These are phyloP conservation scores for Eumaeus atala DNA, from an alignment of 1,140 invertebrate genomes.

Conservation along the genomic window DNA sequence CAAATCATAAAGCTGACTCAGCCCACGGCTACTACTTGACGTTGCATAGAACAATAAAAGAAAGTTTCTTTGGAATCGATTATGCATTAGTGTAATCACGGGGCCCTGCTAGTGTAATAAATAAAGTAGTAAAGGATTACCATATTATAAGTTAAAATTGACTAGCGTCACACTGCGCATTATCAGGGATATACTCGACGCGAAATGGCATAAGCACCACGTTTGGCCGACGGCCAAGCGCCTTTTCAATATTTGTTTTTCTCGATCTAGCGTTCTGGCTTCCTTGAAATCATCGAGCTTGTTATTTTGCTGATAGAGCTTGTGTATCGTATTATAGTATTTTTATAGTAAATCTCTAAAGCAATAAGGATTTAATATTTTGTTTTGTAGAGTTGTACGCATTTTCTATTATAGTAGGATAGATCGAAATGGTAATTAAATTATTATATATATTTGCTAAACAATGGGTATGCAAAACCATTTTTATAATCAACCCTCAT, in stretches of 20 bases:
- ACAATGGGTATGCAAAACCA: too few species aligned
- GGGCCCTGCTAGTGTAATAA: too few species aligned
- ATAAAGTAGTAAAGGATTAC: neutral
- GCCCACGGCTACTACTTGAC: too few species aligned
- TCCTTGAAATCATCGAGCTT: neutral
- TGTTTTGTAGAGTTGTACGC: neutral
- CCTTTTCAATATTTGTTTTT: slow-evolving; percentile 7
- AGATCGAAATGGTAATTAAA: too few species aligned
- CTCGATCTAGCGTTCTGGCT: neutral
- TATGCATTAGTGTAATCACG: too few species aligned
- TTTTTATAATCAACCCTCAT: too few species aligned
- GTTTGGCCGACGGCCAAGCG: neutral
- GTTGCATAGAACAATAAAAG: too few species aligned
- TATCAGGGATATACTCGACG: neutral
- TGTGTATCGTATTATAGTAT: neutral
- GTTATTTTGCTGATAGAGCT: slow-evolving; percentile 5
- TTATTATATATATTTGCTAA: too few species aligned
- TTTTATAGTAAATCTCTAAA: neutral
- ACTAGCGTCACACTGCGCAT: slow-evolving; percentile 2
- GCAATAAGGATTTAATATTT: neutral
- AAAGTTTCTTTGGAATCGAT: too few species aligned
- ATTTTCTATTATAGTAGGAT: too few species aligned
- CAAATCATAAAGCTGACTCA: too few species aligned
- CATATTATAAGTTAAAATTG: neutral
- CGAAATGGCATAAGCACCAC: slow-evolving; percentile 2